Conservation (phyloP, 2,888 invertebrate species). For the Heliothis peltigera region DNA sequence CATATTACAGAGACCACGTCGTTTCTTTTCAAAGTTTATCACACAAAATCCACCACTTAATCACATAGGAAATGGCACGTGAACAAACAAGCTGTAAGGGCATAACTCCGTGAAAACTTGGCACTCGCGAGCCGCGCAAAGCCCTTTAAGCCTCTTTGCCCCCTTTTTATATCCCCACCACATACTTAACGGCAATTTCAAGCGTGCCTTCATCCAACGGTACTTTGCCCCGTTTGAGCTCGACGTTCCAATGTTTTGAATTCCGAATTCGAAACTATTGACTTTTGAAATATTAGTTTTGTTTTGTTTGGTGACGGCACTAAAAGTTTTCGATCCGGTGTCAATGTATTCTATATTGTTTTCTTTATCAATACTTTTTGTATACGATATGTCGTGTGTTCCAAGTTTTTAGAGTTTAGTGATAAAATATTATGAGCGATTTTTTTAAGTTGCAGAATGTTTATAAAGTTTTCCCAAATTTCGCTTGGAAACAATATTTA, state of each 20-base stretch:
- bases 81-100: slow-evolving; percentile 79
- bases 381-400: slow-evolving; percentile 13
- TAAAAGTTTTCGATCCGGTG: slow-evolving; percentile 50
- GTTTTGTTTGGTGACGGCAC: slow-evolving; percentile 53
- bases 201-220: slow-evolving; percentile 75
- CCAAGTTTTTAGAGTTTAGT: slow-evolving; percentile 14
- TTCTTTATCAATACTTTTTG: slow-evolving; percentile 31
- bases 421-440: background rate
- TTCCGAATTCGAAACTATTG: slow-evolving; percentile 61
- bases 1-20: slow-evolving; percentile 32
- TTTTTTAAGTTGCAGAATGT: background rate
- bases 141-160: slow-evolving; percentile 84
- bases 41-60: slow-evolving; percentile 78
- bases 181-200: slow-evolving; percentile 86
- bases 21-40: slow-evolving; percentile 65
- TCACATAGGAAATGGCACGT: slow-evolving; percentile 81
- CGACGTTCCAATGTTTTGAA: slow-evolving; percentile 53
- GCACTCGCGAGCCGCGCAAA: slow-evolving; percentile 78
- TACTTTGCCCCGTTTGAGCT: slow-evolving; percentile 68
- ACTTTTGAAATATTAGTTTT: slow-evolving; percentile 64
- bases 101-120: slow-evolving; percentile 80
- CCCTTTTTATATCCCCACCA: slow-evolving; percentile 83
- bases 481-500: background rate
- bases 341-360: slow-evolving; percentile 44
- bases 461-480: background rate